Evolutionary conservation across 1,140 invertebrate genomes (phyloP), one percentile per base, ranked within the genome.

Genomic region (Drosophila neocordata): DNA sequence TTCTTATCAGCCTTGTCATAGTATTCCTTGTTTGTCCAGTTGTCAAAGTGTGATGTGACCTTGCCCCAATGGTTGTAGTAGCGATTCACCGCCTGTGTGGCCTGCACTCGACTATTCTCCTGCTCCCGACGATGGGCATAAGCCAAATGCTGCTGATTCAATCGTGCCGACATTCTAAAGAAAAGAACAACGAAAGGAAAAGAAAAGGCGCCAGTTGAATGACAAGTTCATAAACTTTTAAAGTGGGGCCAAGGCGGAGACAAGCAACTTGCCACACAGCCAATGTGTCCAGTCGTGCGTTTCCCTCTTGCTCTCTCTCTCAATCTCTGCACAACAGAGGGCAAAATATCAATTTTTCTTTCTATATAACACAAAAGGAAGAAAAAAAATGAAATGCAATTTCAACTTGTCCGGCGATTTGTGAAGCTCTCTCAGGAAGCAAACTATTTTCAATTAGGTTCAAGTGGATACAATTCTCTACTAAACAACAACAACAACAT

Each of bases 191-290:
- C 55, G 12, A 24, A 51, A 31, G 13, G 24, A 31, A 24, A 22
- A 35, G 65, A 62, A 58, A 48, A 78, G 65, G 68, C 73, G 66
- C 66, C 66, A 77, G 72, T 75, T 91, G 77, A 92, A 93, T 20
- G 95, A 95, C 78, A 96, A 94, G 84, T 96, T 96, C 79, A 65
- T 95, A 44, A 93, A 95, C 52, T 87, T 82, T 65, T 61, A 70
- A 70, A 95, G 95, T 12, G 94, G 94, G 48, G 95, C 95, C 72
- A 74, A 74, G 70, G 71, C 71, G 24, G 24, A 64, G 72, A 20
- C 37, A 44, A 53, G 69, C 6, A 9, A 24, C 8, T 22, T 18
- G 27, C 12, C 20, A 41, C 13, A 60, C 18, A 24, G 20, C n/a
- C 37, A 67, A 7, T 31, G 27, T 15, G 15, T 34, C 57, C 57